Evolutionary conservation across 2,888 invertebrate genomes (phyloP), one percentile per base, ranked within the genome.

Genomic region (Pasiphila rectangulata): DNA sequence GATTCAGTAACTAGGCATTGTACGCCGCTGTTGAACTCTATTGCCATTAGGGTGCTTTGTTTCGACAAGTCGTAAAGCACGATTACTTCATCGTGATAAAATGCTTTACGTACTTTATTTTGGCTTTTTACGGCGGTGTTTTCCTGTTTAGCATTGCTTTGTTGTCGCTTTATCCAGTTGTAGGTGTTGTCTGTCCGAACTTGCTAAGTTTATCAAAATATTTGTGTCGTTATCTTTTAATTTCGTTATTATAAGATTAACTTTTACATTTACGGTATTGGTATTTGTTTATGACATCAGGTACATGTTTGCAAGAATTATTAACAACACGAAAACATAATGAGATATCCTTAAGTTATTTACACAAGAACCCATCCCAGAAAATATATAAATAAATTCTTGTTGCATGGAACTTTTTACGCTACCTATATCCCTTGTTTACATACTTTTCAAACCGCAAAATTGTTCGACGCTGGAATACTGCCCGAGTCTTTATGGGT

Each of bases 1-100:
- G 56, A 64, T 64, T 57, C 64, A 45, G 65, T 66, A 67, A 69
- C 67, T 63, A 65, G 58, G 63, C 63, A 63, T 69, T 69, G 56
- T 51, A 41, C 20, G 30, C 32, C 40, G 47, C 34, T 37, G 63
- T 65, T 63, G 57, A 57, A 64, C 61, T 64, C 54, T 65, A 59
- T 60, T 62, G 61, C 56, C 60, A 70, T 70, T 68, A 69, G 55
- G 46, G 43, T 10, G 60, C 51, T 65, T 70, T 69, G 70, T 70
- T 65, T 70, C 55, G 54, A 41, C 46, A 47, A 51, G 37, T 54
- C 38, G 56, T 49, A 46, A 51, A 51, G 49, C 38, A 41, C 41
- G 46, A 50, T 46, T 36, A 43, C 32, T 43, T 51, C 46, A 48
- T 44, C 27, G 23, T 24, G 45, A 44, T 43, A 40, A 43, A 47